Base-by-base conservation (phyloP, 2,797 vertebrate genomes). In the Pyrocephalus nanus region DNA sequence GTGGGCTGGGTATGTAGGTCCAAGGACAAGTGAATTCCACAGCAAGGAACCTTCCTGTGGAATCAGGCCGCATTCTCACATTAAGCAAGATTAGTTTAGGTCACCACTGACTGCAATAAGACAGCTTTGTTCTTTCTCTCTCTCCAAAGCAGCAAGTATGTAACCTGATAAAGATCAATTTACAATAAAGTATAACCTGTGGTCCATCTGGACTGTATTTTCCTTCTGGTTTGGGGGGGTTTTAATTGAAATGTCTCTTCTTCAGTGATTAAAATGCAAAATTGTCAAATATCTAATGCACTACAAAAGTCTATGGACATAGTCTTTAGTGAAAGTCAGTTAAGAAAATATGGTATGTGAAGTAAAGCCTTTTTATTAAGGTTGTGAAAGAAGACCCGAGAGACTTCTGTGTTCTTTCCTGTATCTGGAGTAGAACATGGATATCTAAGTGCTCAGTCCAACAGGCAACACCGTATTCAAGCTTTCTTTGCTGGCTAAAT, bases 121-220 rank as follows among this genome's bases (percentile, higher is more conserved):
- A 26, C 6, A 1, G 19, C 26, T 82, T 75, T 79, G 23, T 32
- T 69, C 17, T 80, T 23, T 48, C 47, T 48, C 29, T 73, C 16
- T 61, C 27, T 65, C 60, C 72, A 74, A 80, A 80, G 69, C 51
- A 76, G 55, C 30, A 38, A 70, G 20, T 38, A 75, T 32, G 18
- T 67, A 72, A 69, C 3, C 14, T 6, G 2, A 20, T 34, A 43
- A 83, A 45, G 29, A 67, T 32, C 11, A 6, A 5, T 22, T 83
- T 72, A 36, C 15, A 66, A 6, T 26, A 51, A 62, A 0, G 2
- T 19, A 22, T 66, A 76, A 57, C 0, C 1, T 20, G 17, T 32
- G 22, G 9, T 81, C 69, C 30, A 80, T 78, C 87, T 85, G 86
- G 96, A 96, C 81, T 87, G 61, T 71, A 77, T 89, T 91, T 87